Percentiles rank a stretch among this genome's conserved stretches.
phyloP scores from a whole-genome alignment of 2,888 invertebrate genomes.

The Ypsolopha sequella region DNA sequence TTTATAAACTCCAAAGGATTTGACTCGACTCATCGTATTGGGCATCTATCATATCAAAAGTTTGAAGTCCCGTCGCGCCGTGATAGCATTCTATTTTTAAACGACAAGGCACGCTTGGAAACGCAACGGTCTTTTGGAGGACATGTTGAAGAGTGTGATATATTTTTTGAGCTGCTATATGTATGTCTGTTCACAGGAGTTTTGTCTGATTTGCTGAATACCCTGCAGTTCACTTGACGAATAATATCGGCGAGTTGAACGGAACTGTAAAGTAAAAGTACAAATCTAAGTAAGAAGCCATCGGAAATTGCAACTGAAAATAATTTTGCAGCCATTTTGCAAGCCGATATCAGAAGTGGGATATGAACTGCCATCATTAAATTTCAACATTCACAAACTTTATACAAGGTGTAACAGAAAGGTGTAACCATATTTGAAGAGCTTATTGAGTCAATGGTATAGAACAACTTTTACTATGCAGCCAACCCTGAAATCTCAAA shows the following conservation, averaged over 20 bases:
- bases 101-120: neutral
- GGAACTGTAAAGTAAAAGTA: slow-evolving; percentile 75
- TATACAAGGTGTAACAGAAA: no score
- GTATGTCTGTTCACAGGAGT: slow-evolving; percentile 88
- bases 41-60: neutral
- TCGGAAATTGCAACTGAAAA: no score
- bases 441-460: no score
- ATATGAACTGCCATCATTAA: no score
- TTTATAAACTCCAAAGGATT: no score
- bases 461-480: no score
- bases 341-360: no score
- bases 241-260: slow-evolving; percentile 80
- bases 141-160: slow-evolving; percentile 15
- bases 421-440: no score
- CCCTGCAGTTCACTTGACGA: slow-evolving; percentile 83
- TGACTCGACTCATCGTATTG: no score
- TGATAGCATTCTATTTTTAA: neutral
- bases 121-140: slow-evolving; percentile 14
- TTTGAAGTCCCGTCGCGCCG: neutral
- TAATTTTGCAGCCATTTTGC: no score
- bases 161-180: slow-evolving; percentile 71
- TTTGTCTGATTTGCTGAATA: slow-evolving; percentile 79
- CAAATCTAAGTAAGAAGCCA: slow-evolving; percentile 19
- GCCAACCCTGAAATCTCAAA: no score
- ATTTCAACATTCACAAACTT: no score